Evolutionary conservation across 2,888 invertebrate genomes (phyloP), one percentile per base, ranked within the genome.

Genomic region (Caenorhabditis doughertyi): DNA sequence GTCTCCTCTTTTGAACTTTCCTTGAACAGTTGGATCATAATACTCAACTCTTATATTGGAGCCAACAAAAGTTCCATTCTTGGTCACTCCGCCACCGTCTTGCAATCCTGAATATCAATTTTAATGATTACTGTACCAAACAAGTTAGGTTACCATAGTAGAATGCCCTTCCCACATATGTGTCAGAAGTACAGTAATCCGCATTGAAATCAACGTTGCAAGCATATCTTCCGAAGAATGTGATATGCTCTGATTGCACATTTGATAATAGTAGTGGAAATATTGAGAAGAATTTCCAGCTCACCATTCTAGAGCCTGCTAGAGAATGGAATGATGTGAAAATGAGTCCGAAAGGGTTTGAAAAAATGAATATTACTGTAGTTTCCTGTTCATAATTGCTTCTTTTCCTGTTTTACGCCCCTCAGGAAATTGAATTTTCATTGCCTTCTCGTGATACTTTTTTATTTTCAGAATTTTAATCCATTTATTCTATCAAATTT

Each of bases 191-290:
- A 70, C 84, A 84, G 56, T 77, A 79, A n/a, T 81, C 77, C 49
- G n/a, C 21, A 0, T 71, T 27, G 16, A 71, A 64, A 55, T 80
- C 62, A 7, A 83, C 80, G 70, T 83, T 83, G 67, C 83, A 83
- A 27, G 83, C 53, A 55, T 80, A 83, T 76, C 83, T 68, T 7
- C 83, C 83, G n/a, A 79, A 80, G 55, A 80, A 83, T 4, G 73
- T 79, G 21, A 83, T 39, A 51, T 74, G 79, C 42, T 70, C 65
- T 25, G 23, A 18, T 25, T 9, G 23, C 11, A 53, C 9, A 27
- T 11, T 27, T 16, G 53, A 35, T 18, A 62, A 11, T 16, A 60
- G 35, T 11, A 53, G n/a, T n/a, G 25, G 25, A 8, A n/a, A 42
- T 4, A 72, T 18, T 16, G n/a, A 39, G 29, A 39, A 9, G n/a